Percentiles rank a stretch among this genome's conserved stretches.
phyloP scores from a whole-genome alignment of 35 echinoderm and acorn worm genomes.

The Nesometra sesokonis region DNA sequence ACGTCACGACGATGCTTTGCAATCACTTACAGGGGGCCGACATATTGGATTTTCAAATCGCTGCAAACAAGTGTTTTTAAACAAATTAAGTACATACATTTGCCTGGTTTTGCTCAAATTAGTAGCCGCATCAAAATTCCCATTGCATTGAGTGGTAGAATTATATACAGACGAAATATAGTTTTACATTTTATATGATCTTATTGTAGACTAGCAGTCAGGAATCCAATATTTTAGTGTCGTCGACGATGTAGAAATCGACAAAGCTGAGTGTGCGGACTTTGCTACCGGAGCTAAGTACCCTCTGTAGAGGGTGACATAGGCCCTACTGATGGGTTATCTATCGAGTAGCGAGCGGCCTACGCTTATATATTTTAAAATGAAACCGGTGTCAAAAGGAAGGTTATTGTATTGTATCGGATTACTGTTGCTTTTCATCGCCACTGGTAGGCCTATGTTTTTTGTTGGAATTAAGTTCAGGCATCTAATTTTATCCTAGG shows the following conservation, averaged over 20 bases:
- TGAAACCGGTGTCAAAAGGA: background rate
- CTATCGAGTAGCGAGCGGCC: background rate
- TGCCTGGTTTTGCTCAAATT: background rate
- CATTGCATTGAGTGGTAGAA: background rate
- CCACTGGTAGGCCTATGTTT: background rate
- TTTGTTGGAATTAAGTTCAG: too few relatives aligned
- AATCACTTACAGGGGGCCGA: background rate
- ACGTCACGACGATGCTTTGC: constrained; percentile 10
- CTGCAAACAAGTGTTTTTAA: background rate
- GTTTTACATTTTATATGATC: background rate
- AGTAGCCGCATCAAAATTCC: background rate
- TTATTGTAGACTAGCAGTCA: background rate
- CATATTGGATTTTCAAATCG: background rate
- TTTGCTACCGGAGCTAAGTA: background rate
- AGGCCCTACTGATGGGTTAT: background rate
- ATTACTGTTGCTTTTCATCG: background rate
- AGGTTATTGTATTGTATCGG: background rate
- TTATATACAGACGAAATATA: background rate
- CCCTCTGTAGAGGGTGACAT: background rate
- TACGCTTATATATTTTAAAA: background rate
- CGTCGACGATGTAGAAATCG: background rate
- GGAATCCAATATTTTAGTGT: background rate
- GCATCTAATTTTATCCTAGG: too few relatives aligned
- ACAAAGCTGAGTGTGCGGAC: background rate
- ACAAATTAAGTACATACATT: background rate